Evolutionary conservation across 2,797 vertebrate species (phyloP).

Genomic region (Glyptemys insculpta): DNA sequence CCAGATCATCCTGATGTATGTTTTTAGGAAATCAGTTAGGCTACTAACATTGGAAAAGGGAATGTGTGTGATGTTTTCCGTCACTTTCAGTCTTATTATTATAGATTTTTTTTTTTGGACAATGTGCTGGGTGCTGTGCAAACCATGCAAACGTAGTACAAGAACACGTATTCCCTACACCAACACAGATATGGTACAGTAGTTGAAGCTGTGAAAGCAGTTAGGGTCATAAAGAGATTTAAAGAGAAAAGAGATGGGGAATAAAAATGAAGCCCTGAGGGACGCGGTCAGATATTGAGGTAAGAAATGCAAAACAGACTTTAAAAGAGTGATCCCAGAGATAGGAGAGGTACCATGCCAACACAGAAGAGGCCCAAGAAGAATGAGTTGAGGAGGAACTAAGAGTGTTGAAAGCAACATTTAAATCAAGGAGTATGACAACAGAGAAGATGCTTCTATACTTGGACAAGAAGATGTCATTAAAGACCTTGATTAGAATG

Average conservation of each 20-base stretch:
- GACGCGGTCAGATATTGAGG: not conserved
- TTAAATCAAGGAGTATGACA: not conserved
- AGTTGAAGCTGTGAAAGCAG: not conserved
- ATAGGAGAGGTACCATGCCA: not conserved
- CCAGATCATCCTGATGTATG: not conserved
- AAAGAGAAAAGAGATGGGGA: not conserved
- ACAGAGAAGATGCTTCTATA: not conserved
- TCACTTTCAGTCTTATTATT: not conserved
- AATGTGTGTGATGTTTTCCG: not conserved
- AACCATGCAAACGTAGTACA: not conserved
- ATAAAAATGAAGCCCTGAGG: not conserved
- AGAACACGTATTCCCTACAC: not conserved
- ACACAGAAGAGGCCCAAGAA: not conserved
- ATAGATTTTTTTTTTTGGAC: not conserved
- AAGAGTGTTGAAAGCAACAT: not conserved
- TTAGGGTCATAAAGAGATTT: not conserved
- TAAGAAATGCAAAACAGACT: not conserved
- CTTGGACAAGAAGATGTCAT: not conserved
- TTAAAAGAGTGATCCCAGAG: not conserved
- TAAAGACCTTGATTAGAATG: not conserved
- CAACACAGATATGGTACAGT: fast-evolving
- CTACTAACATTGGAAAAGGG: not conserved
- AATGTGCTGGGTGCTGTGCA: not conserved
- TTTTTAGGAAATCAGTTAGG: not conserved
- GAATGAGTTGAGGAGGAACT: not conserved